Percentiles rank a stretch among this genome's conserved stretches.
These are phyloP conservation scores for Coryphaenoides rupestris DNA, from an alignment of 2,113 vertebrate species.

Conservation along the genomic window DNA sequence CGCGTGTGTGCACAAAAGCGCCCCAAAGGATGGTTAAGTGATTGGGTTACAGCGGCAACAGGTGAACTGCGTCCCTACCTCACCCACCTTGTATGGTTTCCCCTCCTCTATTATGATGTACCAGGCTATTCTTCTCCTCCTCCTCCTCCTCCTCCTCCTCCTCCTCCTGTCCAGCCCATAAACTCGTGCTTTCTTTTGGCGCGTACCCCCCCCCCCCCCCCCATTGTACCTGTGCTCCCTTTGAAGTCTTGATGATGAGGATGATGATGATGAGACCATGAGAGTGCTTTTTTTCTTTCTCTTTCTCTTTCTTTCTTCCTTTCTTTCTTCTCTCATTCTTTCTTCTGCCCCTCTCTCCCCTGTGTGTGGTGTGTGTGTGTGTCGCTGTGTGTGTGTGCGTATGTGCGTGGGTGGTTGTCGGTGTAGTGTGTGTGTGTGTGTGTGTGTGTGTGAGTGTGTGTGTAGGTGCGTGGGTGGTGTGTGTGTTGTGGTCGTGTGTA, in stretches of 20 bases:
- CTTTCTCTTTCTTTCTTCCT: too few relatives aligned
- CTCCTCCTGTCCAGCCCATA: slow-evolving; percentile 42
- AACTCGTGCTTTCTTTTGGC: slow-evolving; percentile 71
- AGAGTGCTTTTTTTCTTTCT: slow-evolving; percentile 62
- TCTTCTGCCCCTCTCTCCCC: too few relatives aligned
- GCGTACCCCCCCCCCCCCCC: slow-evolving; percentile 19
- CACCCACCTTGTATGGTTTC: slow-evolving; percentile 52
- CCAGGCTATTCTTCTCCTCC: slow-evolving; percentile 56
- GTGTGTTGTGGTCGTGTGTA: too few relatives aligned
- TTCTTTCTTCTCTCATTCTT: too few relatives aligned
- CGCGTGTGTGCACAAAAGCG: slow-evolving; percentile 24
- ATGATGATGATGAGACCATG: slow-evolving; percentile 59
- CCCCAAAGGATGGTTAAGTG: slow-evolving; percentile 68
- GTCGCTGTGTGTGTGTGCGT: too few relatives aligned
- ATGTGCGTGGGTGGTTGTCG: too few relatives aligned
- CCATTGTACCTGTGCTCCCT: slow-evolving; percentile 61
- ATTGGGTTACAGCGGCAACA: slow-evolving; percentile 74
- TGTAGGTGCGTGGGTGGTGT: too few relatives aligned
- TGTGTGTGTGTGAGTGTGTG: too few relatives aligned
- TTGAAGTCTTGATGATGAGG: slow-evolving; percentile 53
- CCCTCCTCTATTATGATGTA: slow-evolving; percentile 65
- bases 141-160: slow-evolving; percentile 38
- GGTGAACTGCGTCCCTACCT: slow-evolving; percentile 62
- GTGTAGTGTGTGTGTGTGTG: too few relatives aligned
- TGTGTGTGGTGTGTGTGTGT: too few relatives aligned